Conservation (phyloP, 2,113 vertebrate species). For the Sphyrna mokarran region DNA sequence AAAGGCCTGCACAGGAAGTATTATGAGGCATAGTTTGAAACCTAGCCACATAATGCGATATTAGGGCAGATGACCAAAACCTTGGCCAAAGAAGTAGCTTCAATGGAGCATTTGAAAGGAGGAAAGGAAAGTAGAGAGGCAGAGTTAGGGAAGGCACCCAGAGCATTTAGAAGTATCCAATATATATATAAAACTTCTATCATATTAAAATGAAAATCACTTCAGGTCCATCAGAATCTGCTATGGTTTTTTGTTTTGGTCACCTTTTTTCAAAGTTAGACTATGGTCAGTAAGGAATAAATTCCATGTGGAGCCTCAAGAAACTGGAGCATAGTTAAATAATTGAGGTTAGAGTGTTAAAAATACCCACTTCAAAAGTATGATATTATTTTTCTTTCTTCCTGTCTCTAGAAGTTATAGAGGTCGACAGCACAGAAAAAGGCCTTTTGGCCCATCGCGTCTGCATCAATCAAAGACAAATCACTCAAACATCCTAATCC, state of each 20-base stretch:
- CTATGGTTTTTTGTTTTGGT: neutral
- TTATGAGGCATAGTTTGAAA: too few species aligned
- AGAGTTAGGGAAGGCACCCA: neutral
- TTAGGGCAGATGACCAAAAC: too few species aligned
- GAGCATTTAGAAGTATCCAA: neutral
- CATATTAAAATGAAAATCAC: neutral
- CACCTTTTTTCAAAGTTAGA: neutral
- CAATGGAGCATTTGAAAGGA: too few species aligned
- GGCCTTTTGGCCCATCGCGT: too few species aligned
- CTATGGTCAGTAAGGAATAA: neutral
- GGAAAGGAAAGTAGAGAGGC: too few species aligned
- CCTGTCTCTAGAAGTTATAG: neutral
- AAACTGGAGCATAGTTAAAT: neutral
- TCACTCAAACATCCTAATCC: too few species aligned
- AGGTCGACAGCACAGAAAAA: too few species aligned
- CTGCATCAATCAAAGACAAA: too few species aligned
- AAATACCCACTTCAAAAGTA: neutral
- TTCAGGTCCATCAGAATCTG: neutral
- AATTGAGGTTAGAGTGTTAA: neutral
- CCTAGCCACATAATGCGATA: too few species aligned
- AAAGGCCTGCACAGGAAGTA: too few species aligned
- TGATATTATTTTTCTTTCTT: neutral
- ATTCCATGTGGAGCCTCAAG: neutral
- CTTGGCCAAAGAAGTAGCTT: too few species aligned
- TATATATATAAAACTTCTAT: neutral